Conservation (phyloP, 2,113 vertebrate species). For the Lasiurus borealis region DNA sequence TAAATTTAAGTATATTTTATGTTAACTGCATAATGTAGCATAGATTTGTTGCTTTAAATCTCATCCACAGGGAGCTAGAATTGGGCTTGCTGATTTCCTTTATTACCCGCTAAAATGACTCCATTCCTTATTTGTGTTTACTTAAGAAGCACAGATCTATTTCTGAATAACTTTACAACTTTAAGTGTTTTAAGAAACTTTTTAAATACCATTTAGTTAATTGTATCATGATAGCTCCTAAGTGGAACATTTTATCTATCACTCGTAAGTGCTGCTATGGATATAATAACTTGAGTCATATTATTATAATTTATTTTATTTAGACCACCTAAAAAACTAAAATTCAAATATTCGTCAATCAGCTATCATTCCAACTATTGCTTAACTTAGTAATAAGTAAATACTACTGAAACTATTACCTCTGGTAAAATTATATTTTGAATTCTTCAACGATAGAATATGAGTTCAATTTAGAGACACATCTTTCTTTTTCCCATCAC, state of each 20-base stretch:
- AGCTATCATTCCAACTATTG: constrained; percentile 67
- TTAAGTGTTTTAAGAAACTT: constrained; percentile 81
- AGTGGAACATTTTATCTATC: constrained; percentile 77
- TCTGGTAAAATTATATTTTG: constrained; percentile 53
- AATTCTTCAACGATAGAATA: not conserved
- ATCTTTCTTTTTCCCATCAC: not conserved
- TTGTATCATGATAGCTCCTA: constrained; percentile 80
- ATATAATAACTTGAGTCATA: constrained; percentile 75
- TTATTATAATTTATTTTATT: constrained; percentile 74
- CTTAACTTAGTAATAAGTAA: constrained; percentile 74
- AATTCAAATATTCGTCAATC: constrained; percentile 72
- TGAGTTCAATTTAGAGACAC: not conserved
- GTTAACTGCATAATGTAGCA: constrained; percentile 73
- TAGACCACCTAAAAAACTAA: constrained; percentile 72
- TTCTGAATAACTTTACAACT: constrained; percentile 79
- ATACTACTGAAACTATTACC: constrained; percentile 68
- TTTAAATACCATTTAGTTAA: constrained; percentile 84
- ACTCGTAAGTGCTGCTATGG: constrained; percentile 75
- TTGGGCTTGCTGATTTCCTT: constrained; percentile 69
- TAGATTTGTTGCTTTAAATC: constrained; percentile 67
- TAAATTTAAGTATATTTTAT: constrained; percentile 79
- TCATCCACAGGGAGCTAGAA: constrained; percentile 39
- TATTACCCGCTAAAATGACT: constrained; percentile 74
- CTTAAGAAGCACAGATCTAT: constrained; percentile 77
- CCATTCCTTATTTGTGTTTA: constrained; percentile 77